Base-by-base conservation (phyloP, 92 coral and sea anemone genomes). In the Epizoanthus illoricatus region DNA sequence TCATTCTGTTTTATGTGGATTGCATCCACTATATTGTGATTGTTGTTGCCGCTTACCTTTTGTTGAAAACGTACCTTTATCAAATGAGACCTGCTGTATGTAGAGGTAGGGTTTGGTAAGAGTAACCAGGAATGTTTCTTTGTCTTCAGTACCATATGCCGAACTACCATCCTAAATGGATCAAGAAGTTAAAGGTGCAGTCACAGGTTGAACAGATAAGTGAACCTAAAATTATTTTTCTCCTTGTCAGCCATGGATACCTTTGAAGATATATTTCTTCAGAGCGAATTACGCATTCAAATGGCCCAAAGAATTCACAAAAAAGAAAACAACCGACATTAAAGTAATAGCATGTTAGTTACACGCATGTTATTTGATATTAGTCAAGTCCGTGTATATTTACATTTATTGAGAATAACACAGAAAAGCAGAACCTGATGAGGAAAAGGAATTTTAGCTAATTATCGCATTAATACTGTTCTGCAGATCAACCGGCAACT, bases 41-140 rank as follows among this genome's bases (percentile, higher is more conserved):
- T 36, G 7, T 55, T 52, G 18, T 55, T 42, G 4, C 36, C 7
- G 8, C 36, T 49, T 19, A 10, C 17, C 23, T 42, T 19, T n/a
- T 42, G 36, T 41, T 0, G 59, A 16, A 28, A 36, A 5, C 81
- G 28, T 84, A 94, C 98, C 98, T 93, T 94, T 97, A 84, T 97
- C 99, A 83, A 97, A 97, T 15, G 99, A 96, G 62, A 97, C 87
- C 62, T 94, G 99, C 56, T 97, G 98, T 57, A 91, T 98, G 76
- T 94, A 97, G 73, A 97, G 74, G 61, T 89, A 90, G 39, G 99
- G 99, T 70, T 97, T 93, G 24, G 95, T 88, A 24, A 97, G 85
- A 49, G 99, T 91, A 33, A 97, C 93, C 56, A 97, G 83, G 68
- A 97, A 94, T 2, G 99, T 97, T 66, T 97, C 99, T 63, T 97